Conservation (phyloP, 2,888 invertebrate species). For the Netelia fuscicornis region DNA sequence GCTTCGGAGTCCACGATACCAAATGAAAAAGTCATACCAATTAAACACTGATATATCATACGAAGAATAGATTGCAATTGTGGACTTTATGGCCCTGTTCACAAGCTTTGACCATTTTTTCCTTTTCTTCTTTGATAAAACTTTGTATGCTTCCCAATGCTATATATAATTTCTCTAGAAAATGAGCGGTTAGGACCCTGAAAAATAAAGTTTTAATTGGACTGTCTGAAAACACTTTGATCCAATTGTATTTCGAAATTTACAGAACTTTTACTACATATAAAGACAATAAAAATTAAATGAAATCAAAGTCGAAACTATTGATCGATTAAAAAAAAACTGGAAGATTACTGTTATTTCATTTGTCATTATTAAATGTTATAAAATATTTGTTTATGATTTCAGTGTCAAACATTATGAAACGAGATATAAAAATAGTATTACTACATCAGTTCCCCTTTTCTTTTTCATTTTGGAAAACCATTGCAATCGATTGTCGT, state of each 20-base stretch:
- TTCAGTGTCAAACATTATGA: slow-evolving; percentile 40
- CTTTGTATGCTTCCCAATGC: background rate
- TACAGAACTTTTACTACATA: slow-evolving; percentile 35
- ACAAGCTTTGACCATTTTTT: background rate
- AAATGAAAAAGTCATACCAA: background rate
- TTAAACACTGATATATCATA: background rate
- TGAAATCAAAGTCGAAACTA: slow-evolving; percentile 25
- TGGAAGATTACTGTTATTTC: background rate
- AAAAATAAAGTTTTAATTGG: background rate
- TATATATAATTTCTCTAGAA: background rate
- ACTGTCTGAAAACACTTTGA: background rate
- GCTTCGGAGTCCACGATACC: background rate
- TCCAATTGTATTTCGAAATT: slow-evolving; percentile 12
- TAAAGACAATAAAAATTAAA: slow-evolving; percentile 13
- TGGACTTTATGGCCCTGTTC: background rate
- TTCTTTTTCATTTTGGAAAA: slow-evolving; percentile 7
- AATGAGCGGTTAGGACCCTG: no score
- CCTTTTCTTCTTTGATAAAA: slow-evolving; percentile 1
- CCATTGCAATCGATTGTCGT: background rate
- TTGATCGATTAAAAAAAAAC: background rate
- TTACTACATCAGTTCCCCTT: slow-evolving; percentile 6
- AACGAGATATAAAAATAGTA: slow-evolving; percentile 61
- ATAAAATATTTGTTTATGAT: slow-evolving; percentile 24
- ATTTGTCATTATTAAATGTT: background rate
- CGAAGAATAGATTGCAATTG: background rate